These are phyloP conservation scores for Schizothorax lantsangensis DNA, from an alignment of 2,797 vertebrate species.

Conservation along the genomic window DNA sequence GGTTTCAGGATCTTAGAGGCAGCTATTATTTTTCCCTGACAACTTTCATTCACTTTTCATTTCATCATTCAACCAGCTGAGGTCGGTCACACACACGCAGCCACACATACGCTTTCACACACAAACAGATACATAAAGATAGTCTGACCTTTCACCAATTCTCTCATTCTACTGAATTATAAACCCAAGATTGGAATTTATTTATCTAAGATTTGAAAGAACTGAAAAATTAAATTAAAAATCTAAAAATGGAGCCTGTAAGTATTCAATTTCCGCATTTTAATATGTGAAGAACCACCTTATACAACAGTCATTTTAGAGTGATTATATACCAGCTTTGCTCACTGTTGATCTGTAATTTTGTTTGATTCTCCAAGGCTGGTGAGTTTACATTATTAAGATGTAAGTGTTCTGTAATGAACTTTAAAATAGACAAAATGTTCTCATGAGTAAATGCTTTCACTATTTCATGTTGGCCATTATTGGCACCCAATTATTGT, in stretches of 20 bases:
- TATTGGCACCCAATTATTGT: no score
- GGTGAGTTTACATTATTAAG: neutral
- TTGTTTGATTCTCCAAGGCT: neutral
- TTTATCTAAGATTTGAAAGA: neutral
- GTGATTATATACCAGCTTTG: neutral
- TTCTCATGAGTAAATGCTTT: no score
- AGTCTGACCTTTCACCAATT: constrained; percentile 7
- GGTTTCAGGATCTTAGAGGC: constrained; percentile 44
- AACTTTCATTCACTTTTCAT: constrained; percentile 55
- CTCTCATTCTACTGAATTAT: constrained; percentile 10
- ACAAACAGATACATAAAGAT: constrained; percentile 29
- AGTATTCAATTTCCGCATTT: neutral
- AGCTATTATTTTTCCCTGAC: constrained; percentile 45
- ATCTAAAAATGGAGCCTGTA: neutral
- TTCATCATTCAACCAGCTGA: constrained; percentile 43
- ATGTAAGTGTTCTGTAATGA: neutral
- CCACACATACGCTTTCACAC: constrained; percentile 30
- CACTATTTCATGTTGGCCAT: no score
- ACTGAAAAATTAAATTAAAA: neutral
- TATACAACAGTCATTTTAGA: neutral
- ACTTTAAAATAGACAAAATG: neutral
- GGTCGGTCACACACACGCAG: constrained; percentile 32
- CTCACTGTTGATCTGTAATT: constrained; percentile 6
- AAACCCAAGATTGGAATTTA: constrained; percentile 4
- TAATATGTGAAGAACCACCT: neutral